Evolutionary conservation across 2,113 vertebrate species (phyloP).

Genomic region (Gymnogyps californianus): DNA sequence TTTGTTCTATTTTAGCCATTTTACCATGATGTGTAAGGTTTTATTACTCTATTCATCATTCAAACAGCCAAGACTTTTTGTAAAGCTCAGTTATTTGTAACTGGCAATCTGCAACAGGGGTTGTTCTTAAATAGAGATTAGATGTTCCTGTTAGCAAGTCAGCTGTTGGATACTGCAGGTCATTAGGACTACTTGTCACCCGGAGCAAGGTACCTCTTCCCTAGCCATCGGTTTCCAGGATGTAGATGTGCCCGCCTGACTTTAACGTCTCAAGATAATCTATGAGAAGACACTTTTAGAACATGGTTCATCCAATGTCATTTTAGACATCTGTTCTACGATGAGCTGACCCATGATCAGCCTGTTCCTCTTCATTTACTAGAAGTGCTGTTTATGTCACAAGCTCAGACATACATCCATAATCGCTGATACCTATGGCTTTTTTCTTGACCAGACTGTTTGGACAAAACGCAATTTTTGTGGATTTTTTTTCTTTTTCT

Average conservation of each 20-base stretch:
- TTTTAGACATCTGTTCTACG: neutral
- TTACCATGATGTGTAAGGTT: neutral
- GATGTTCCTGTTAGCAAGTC: neutral
- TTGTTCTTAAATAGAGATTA: neutral
- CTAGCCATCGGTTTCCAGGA: neutral
- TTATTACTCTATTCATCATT: conserved; percentile 32
- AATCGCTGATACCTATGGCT: neutral
- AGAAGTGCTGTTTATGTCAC: neutral
- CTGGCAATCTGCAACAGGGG: neutral
- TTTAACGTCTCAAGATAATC: neutral
- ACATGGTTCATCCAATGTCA: neutral
- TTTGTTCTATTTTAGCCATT: neutral
- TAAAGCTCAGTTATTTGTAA: neutral
- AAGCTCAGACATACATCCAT: neutral
- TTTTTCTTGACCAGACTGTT: neutral
- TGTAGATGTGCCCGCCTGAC: neutral
- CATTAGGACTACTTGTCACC: neutral
- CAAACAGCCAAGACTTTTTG: neutral
- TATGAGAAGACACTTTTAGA: neutral
- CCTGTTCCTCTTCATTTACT: neutral
- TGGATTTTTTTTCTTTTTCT: neutral
- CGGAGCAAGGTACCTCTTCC: neutral
- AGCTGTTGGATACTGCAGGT: neutral
- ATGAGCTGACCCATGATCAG: neutral
- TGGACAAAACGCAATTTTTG: neutral